These are phyloP conservation scores for Acleris cristana DNA, from an alignment of 2,888 invertebrate species.

Conservation along the genomic window DNA sequence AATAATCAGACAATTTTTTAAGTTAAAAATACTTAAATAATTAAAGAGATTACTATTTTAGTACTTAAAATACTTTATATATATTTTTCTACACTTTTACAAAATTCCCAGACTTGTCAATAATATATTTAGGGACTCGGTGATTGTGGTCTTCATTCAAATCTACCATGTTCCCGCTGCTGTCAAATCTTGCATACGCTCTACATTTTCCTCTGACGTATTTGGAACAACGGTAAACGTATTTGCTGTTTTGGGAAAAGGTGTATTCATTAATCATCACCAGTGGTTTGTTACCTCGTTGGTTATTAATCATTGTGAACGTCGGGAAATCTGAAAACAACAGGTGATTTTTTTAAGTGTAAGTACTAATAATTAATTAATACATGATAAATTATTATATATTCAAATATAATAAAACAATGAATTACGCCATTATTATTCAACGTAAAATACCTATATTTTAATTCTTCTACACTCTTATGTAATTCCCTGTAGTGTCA, in stretches of 20 bases:
- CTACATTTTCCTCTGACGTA: conserved; percentile 4
- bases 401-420: too few species aligned
- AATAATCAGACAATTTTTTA: too few species aligned
- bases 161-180: too few species aligned
- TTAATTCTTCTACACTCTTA: not conserved
- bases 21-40: too few species aligned
- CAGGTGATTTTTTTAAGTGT: not conserved
- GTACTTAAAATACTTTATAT: too few species aligned
- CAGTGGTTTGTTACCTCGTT: not conserved
- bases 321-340: not conserved
- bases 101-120: not conserved
- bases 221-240: conserved; percentile 8
- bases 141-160: too few species aligned
- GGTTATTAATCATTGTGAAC: not conserved
- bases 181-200: not conserved
- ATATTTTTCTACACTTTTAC: not conserved
- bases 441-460: too few species aligned
- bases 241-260: not conserved
- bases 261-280: conserved; percentile 3
- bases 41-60: too few species aligned
- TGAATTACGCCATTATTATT: too few species aligned
- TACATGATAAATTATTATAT: too few species aligned
- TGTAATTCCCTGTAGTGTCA: not conserved
- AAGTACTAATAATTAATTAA: too few species aligned
- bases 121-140: conserved; percentile 15